Evolutionary conservation across 2,888 invertebrate species (phyloP), one percentile per base, ranked within the genome.

Genomic region (Drosophila fungiperda): DNA sequence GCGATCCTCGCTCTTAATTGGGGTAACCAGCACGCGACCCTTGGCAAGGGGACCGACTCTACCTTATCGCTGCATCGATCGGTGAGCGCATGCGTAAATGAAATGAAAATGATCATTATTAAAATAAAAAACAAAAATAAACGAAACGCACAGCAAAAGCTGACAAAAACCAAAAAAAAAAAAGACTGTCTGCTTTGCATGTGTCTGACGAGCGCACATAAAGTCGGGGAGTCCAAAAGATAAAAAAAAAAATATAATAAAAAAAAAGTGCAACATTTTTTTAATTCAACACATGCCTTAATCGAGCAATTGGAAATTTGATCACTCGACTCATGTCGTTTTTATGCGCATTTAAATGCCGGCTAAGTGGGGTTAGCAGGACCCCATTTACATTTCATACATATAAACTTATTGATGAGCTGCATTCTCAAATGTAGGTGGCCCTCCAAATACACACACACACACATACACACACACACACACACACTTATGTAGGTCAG

Each of bases 81-180:
- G 73, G 69, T 61, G 57, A 71, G 72, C 67, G 89, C 76, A 89
- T 79, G 82, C 82, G 82, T 90, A 91, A 89, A 91, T 91, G 79
- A 86, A 91, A 92, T 91, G 87, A 91, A 92, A 92, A 91, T 87
- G 91, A 91, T 92, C 92, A 91, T 91, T 83, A 92, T 91, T 92
- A 71, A 76, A 60, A 55, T 23, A 32, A 42, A 32, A n/a, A 45
- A 26, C 17, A 57, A 17, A 42, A 33, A 15, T 29, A 15, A 33
- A 8, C 12, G 29, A 11, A 35, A 40, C 57, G 32, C 57, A 4
- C 45, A 45, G 45, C 23, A 49, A 49, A 45, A 9, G 15, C 33
- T 8, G 29, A 35, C 33, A 35, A 33, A 4, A 33, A 20, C 20
- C 7, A 20, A 15, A 40, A 40, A 40, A n/a, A 4, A 38, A 42